Evolutionary conservation across 2,113 vertebrate species (phyloP), one percentile per base, ranked within the genome.

Genomic region (Recurvirostra avosetta): DNA sequence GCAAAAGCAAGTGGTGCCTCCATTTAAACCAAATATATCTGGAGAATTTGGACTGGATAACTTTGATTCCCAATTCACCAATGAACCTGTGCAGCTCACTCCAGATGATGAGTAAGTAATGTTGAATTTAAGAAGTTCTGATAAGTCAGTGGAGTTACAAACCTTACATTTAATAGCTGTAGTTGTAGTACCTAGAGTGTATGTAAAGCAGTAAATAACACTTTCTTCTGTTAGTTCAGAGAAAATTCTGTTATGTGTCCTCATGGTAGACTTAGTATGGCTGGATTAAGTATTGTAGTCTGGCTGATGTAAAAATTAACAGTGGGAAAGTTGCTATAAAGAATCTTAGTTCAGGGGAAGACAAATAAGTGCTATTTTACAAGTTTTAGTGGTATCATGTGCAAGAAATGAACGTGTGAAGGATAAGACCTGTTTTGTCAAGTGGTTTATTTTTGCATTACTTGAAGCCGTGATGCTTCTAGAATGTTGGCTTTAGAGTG

Each of bases 1-100:
- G 95, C 99, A 99, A 95, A 99, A 99, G 80, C 99, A 99, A 97
- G 99, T 99, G 95, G 99, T 99, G 52, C 99, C 99, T 92, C 99
- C 99, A 6, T 99, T 99, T 97, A 99, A 99, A 96, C 99, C 99
- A 93, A 99, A 99, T 97, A 99, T 99, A 98, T 99, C 99, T 85
- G 99, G 99, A 85, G 99, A 99, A 96, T 99, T 99, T 93, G 99
- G 99, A 92, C 98, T 99, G 97, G 99, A 99, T 97, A 99, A 99
- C 97, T 99, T 99, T 58, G 99, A 99, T 92, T 99, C 98, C 70
- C 99, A 99, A 71, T 99, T 99, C 98, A 99, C 99, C 79, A 99
- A 99, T 91, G 99, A 99, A 97, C 99, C 99, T 86, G 99, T 99
- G 90, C 99, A 99, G 94, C 99, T 99, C 87, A 99, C 99, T 74